These are phyloP conservation scores for Dipodomys spectabilis DNA, from an alignment of 2,113 vertebrate genomes.

Conservation along the genomic window DNA sequence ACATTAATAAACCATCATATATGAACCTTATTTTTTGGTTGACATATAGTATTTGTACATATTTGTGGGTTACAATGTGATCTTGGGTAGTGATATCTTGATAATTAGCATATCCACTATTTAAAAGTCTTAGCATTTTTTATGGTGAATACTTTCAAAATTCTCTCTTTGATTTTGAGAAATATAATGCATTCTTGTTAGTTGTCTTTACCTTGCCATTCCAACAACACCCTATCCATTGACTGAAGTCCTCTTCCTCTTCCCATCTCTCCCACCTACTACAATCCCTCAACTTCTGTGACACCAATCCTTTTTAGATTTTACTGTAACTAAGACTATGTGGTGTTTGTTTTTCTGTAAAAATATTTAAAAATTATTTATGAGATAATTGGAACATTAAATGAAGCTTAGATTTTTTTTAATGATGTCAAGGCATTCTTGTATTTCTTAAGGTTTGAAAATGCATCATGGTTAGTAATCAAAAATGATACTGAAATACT, in stretches of 20 bases:
- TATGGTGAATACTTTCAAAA: neutral
- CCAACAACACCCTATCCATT: neutral
- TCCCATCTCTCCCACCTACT: no score
- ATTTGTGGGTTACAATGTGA: neutral
- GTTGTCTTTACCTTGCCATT: neutral
- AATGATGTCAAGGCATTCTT: neutral
- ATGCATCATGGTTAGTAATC: neutral
- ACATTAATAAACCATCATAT: neutral
- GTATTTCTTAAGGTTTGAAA: neutral
- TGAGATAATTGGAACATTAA: conserved; percentile 36
- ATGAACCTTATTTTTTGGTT: neutral
- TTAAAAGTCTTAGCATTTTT: neutral
- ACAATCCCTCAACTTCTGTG: neutral
- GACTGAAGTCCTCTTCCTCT: neutral
- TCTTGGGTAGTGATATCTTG: neutral
- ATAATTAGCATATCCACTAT: neutral
- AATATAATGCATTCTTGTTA: neutral
- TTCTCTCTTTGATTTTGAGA: neutral
- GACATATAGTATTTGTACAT: neutral
- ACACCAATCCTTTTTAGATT: neutral
- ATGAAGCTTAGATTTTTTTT: neutral
- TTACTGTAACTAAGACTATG: neutral
- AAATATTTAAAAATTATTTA: neutral
- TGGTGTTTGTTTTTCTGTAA: neutral
- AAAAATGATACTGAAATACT: conserved; percentile 34